These are phyloP conservation scores for Cherax quadricarinatus DNA, from an alignment of 1,140 invertebrate genomes.

Conservation along the genomic window DNA sequence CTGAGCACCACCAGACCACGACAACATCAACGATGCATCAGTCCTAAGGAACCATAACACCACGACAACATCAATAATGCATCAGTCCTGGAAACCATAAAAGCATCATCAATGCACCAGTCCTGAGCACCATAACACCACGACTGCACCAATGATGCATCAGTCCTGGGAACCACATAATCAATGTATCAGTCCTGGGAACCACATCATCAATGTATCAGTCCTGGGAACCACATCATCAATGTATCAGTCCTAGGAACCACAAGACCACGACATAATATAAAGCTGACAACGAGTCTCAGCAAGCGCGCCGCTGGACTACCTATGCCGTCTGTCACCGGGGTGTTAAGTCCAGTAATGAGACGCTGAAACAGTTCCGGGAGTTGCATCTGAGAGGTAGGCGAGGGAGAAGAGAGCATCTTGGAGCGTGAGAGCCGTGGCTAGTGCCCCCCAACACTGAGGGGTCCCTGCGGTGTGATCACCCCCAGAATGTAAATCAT, in stretches of 20 bases:
- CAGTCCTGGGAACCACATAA: not conserved
- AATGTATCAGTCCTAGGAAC: no score
- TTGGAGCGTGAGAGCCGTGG: not conserved
- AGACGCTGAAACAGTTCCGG: no score
- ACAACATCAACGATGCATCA: not conserved
- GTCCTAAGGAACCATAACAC: not conserved
- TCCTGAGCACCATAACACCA: not conserved
- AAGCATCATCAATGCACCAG: no score
- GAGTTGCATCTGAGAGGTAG: not conserved
- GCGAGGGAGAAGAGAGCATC: slow-evolving; percentile 3
- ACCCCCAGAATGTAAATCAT: slow-evolving; percentile 62
- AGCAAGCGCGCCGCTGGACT: not conserved
- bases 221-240: not conserved
- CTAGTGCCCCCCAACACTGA: not conserved
- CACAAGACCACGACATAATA: no score
- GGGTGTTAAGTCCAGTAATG: no score
- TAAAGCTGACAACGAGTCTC: not conserved
- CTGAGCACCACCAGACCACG: not conserved
- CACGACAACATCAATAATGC: not conserved
- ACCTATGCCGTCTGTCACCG: not conserved
- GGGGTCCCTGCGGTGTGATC: slow-evolving; percentile 23
- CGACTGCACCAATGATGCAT: not conserved
- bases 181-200: no score
- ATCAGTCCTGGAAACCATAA: not conserved
- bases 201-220: no score